Evolutionary conservation across 2,888 invertebrate genomes (phyloP), one percentile per base, ranked within the genome.

Genomic region (Drymonia ruficornis): DNA sequence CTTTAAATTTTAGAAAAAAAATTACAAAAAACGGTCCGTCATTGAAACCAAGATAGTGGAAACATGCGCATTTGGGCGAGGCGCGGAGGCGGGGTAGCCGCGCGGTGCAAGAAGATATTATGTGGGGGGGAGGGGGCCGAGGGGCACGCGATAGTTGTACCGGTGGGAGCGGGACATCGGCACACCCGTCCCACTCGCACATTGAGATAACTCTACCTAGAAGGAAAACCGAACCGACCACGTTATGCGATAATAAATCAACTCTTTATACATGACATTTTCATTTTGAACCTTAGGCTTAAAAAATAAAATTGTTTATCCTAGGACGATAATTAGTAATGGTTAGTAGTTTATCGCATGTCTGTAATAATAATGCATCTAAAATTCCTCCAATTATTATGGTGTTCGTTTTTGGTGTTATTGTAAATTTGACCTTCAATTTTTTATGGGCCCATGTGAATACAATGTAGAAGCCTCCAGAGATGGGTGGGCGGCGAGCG

Each of bases 1-100:
- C 3, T 31, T 31, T 31, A 11, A 1, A 31, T 31, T 12, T 11
- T 31, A 31, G 11, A 11, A 2, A 9, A 31, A 11, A 2, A 9
- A 12, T 11, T 11, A 11, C 31, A 31, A 31, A 31, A 31, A 31
- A 9, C 2, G 11, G 9, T 31, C 11, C 31, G 31, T 11, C 31
- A 31, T 31, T 31, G 3, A 23, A 49, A 65, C 51, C 56, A 43
- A 16, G 54, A 61, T 73, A 89, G 76, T 90, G 91, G 89, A 88
- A 83, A 89, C 87, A 56, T 47, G 60, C 75, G 59, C 61, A 65
- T 66, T 72, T 75, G 80, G 86, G 86, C 81, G 84, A 86, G 84
- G 84, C 83, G 70, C 70, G 83, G 86, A 80, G 90, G 88, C 86
- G 89, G 89, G 86, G 89, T 84, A 81, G 83, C 87, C 84, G 85